Base-by-base conservation (phyloP, 2,113 vertebrate genomes). In the Picathartes gymnocephalus region DNA sequence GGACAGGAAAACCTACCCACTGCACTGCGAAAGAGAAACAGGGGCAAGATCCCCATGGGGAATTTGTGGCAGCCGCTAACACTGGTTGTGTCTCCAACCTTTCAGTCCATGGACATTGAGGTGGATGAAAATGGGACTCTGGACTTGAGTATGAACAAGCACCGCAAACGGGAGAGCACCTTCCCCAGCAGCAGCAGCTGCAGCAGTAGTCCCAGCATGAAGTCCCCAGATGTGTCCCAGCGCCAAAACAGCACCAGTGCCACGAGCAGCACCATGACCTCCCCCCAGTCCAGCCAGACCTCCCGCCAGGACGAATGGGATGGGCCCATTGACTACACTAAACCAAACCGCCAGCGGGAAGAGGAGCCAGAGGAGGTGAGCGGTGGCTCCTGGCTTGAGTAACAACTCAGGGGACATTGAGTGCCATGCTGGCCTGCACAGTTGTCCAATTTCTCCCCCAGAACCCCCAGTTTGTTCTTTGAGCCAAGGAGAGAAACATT, bases 251-350 rank as follows among this genome's bases (percentile, higher is more conserved):
- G 97, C 93, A 90, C 97, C 83, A 98, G 98, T 66, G 97, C 98
- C 73, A 98, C 98, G 10, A 98, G 98, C 98, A 99, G 98, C 79
- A 98, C 98, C 88, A 98, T 99, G 98, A 98, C 99, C 48, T 99
- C 99, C 5, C 99, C 99, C 11, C 99, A 98, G 94, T 98, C 98
- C 57, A 98, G 98, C 96, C 99, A 98, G 86, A 86, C 98, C 64
- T 99, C 99, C 95, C 99, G 99, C 87, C 99, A 99, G 97, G 99
- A 99, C 42, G 99, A 99, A 40, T 99, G 99, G 99, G 99, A 99
- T 62, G 99, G 99, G 14, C 99, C 99, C 57, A 98, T 99, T 85
- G 99, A 99, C 97, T 99, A 99, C 97, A 99, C 99, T 22, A 99
- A 99, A 97, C 98, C 99, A 93, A 99, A 99, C 96, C 98, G 99